Evolutionary conservation across 1,140 invertebrate genomes (phyloP).

Genomic region (Magallana ariakensis): DNA sequence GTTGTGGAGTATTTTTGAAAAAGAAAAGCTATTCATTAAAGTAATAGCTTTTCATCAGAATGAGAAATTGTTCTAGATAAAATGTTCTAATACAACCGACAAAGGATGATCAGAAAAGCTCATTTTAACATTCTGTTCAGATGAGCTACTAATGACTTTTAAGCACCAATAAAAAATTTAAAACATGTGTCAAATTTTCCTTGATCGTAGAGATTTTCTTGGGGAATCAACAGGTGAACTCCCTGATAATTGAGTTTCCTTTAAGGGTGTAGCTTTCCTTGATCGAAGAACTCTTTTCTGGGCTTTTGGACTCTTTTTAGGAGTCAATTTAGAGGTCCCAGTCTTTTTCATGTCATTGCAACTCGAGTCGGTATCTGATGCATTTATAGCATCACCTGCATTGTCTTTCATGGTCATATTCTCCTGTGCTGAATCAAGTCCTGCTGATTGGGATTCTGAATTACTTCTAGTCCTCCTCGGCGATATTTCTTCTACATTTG

Average conservation of each 20-base stretch:
- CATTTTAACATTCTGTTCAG: too few species aligned
- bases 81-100: too few species aligned
- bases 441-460: background rate
- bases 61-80: too few species aligned
- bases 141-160: too few species aligned
- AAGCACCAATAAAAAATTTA: too few species aligned
- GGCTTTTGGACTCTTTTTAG: background rate
- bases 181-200: background rate
- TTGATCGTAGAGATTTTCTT: background rate
- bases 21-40: too few species aligned
- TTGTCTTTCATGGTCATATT: background rate
- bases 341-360: background rate
- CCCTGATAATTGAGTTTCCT: background rate
- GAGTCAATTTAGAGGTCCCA: background rate
- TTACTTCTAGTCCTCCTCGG: background rate
- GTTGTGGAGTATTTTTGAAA: too few species aligned
- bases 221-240: background rate
- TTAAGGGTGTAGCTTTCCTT: background rate
- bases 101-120: too few species aligned
- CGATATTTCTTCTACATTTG: background rate
- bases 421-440: background rate
- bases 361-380: too few species aligned
- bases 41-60: too few species aligned
- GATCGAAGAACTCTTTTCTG: background rate
- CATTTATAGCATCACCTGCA: background rate